These are phyloP conservation scores for Micropterix aruncella DNA, from an alignment of 2,888 invertebrate species.

Conservation along the genomic window DNA sequence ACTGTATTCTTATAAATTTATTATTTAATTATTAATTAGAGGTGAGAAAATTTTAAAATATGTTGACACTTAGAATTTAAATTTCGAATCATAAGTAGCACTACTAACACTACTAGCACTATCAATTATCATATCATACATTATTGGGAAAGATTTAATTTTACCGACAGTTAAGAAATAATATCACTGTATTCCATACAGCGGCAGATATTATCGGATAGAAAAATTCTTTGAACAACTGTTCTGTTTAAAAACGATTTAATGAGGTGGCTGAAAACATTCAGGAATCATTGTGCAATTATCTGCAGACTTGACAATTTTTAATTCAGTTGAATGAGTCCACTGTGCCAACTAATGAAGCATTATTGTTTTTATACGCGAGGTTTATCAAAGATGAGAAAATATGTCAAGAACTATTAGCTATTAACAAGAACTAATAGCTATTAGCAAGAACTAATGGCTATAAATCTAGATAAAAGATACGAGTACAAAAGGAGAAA, in stretches of 20 bases:
- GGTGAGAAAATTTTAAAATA: too few species aligned
- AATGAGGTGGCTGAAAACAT: too few species aligned
- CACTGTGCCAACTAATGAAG: neutral
- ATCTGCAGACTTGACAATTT: neutral
- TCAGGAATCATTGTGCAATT: too few species aligned
- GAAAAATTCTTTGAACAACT: neutral
- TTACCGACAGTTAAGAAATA: neutral
- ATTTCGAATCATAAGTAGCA: too few species aligned
- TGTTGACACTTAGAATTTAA: too few species aligned
- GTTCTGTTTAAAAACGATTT: neutral
- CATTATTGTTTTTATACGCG: too few species aligned
- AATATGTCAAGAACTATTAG: neutral
- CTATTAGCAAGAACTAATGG: neutral
- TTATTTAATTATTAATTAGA: too few species aligned
- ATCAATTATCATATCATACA: neutral
- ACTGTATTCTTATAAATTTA: too few species aligned
- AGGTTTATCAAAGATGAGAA: neutral
- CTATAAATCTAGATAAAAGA: neutral
- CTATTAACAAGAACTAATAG: neutral
- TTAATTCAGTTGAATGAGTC: neutral
- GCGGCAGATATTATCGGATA: conserved; percentile 1
- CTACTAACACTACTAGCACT: neutral
- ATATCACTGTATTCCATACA: neutral
- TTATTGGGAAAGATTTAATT: neutral
- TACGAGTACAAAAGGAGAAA: neutral